A percentile compares a stretch with the other conserved stretches of the same genome.
phyloP scores from a whole-genome alignment of 2,113 vertebrate genomes.

The Equus quagga region DNA sequence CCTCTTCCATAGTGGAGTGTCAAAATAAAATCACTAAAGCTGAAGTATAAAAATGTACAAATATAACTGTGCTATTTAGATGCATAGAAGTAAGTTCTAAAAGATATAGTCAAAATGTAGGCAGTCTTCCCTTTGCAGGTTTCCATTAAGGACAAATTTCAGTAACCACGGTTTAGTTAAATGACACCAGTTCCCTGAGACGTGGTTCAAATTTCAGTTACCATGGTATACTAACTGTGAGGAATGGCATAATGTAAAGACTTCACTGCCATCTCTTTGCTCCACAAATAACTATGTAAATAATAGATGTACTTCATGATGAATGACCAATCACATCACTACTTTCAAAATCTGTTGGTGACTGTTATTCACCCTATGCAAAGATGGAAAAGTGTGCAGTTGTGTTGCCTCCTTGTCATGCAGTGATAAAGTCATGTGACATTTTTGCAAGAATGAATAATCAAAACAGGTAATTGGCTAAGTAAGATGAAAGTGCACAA shows the following conservation, averaged over 20 bases:
- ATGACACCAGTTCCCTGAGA: background rate
- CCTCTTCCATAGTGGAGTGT: background rate
- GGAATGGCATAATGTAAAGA: background rate
- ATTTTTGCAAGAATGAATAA: background rate
- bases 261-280: background rate
- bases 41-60: background rate
- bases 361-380: background rate
- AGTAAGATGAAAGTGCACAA: background rate
- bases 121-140: background rate
- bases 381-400: background rate
- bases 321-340: background rate
- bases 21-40: background rate
- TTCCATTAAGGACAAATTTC: background rate
- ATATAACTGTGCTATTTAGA: background rate
- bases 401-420: background rate
- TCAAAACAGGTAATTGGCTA: background rate
- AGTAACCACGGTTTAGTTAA: background rate
- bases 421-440: background rate
- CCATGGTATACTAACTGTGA: background rate
- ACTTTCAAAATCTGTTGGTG: background rate
- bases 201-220: background rate
- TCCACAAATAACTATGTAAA: background rate
- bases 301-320: background rate
- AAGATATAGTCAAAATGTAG: background rate
- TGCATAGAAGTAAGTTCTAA: background rate